Evolutionary conservation across 2,797 vertebrate species (phyloP).

Genomic region (Hybognathus amarus): DNA sequence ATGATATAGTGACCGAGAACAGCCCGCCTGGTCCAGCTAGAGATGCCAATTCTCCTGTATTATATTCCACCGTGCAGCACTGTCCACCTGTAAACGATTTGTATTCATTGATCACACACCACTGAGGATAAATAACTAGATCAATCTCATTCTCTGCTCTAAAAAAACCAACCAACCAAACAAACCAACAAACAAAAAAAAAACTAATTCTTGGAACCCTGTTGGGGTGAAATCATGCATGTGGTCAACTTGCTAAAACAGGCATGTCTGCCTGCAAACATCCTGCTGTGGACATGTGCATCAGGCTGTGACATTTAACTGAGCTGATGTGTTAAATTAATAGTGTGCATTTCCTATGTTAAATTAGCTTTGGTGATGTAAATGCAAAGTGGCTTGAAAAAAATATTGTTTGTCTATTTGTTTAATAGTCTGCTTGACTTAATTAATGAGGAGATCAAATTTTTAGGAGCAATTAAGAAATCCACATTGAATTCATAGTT

Average conservation of each 20-base stretch:
- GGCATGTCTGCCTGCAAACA: background rate
- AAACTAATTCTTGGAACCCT: background rate
- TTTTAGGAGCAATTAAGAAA: background rate
- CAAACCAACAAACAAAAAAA: no score
- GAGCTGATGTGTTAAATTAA: background rate
- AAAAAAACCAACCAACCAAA: fast-evolving
- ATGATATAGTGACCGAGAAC: conserved; percentile 26
- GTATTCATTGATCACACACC: conserved; percentile 31
- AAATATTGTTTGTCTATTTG: background rate
- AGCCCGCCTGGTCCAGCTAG: background rate
- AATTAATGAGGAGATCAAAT: background rate
- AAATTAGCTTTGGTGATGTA: background rate
- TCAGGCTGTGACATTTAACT: no score
- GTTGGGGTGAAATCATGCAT: background rate
- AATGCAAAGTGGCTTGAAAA: background rate
- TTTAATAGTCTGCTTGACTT: background rate
- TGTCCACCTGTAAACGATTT: background rate
- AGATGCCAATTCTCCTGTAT: background rate
- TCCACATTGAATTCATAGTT: background rate
- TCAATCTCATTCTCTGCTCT: background rate
- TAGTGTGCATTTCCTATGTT: background rate
- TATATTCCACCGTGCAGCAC: conserved; percentile 31
- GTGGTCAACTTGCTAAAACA: background rate
- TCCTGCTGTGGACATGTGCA: background rate
- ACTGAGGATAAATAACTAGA: background rate